Evolutionary conservation across 2,797 vertebrate genomes (phyloP).

Genomic region (Phylloscopus collybita): DNA sequence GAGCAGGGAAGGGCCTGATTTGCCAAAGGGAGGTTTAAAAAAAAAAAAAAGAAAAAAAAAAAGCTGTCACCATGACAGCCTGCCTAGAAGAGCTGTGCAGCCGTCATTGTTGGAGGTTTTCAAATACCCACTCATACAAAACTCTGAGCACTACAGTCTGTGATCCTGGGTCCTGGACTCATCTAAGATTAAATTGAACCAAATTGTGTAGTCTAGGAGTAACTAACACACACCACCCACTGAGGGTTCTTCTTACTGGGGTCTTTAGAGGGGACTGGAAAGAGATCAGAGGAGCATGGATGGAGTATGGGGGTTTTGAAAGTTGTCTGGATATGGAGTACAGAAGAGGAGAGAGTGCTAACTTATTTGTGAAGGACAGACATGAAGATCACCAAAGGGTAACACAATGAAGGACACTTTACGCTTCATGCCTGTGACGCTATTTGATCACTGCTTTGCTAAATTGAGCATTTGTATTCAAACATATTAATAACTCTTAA

Average conservation of each 20-base stretch:
- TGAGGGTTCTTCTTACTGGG: not conserved
- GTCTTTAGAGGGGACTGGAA: not conserved
- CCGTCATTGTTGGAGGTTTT: not conserved
- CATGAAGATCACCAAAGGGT: not conserved
- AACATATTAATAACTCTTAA: not conserved
- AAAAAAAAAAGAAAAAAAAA: not conserved
- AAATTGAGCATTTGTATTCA: constrained; percentile 39
- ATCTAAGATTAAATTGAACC: not conserved
- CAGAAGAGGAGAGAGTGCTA: not conserved
- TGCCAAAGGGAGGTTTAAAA: not conserved
- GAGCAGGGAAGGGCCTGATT: not conserved
- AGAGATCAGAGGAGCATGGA: not conserved
- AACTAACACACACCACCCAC: accelerated
- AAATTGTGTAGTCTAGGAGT: not conserved
- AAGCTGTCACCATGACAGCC: accelerated
- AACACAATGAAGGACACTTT: not conserved
- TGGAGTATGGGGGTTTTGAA: not conserved
- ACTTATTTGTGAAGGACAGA: not conserved
- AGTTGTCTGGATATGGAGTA: not conserved
- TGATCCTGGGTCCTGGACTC: not conserved
- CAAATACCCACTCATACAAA: not conserved
- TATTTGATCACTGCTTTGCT: constrained; percentile 34
- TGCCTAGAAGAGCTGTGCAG: not conserved
- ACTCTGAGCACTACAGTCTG: not conserved
- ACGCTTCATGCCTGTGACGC: not conserved